A percentile compares a stretch with the other conserved stretches of the same genome.
Evolutionary conservation across 1,140 invertebrate genomes (phyloP).

Genomic region (Phymorhynchus buccinoides): DNA sequence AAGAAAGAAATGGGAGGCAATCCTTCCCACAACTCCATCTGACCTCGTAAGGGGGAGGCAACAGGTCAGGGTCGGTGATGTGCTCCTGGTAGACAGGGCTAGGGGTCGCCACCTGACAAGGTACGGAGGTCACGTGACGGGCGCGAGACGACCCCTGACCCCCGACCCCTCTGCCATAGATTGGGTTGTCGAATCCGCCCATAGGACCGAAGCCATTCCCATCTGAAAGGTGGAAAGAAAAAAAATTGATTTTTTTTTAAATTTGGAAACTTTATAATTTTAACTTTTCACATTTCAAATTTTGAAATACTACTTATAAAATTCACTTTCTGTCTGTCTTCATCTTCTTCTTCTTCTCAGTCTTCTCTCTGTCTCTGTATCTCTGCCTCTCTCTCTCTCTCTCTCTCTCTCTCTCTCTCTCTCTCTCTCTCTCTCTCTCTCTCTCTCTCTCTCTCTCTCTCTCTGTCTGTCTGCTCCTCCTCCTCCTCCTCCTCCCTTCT

Average conservation of each 20-base stretch:
- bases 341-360: no score
- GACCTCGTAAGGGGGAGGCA: conserved; percentile 20
- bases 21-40: not conserved
- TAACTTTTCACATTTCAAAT: no score
- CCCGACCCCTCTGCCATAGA: not conserved
- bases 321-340: no score
- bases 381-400: no score
- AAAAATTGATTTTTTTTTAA: no score
- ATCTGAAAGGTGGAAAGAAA: not conserved
- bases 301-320: no score
- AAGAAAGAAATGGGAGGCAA: not conserved
- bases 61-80: not conserved
- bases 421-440: no score
- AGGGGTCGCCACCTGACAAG: conserved; percentile 18
- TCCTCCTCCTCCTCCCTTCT: not conserved
- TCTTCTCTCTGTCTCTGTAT: no score
- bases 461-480: not conserved
- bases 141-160: not conserved
- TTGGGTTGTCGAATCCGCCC: not conserved
- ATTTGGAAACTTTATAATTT: no score
- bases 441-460: no score
- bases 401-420: no score
- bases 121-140: not conserved
- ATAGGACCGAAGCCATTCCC: not conserved
- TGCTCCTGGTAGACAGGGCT: not conserved